These are phyloP conservation scores for Valencia hispanica DNA, from an alignment of 2,797 vertebrate species.

Conservation along the genomic window DNA sequence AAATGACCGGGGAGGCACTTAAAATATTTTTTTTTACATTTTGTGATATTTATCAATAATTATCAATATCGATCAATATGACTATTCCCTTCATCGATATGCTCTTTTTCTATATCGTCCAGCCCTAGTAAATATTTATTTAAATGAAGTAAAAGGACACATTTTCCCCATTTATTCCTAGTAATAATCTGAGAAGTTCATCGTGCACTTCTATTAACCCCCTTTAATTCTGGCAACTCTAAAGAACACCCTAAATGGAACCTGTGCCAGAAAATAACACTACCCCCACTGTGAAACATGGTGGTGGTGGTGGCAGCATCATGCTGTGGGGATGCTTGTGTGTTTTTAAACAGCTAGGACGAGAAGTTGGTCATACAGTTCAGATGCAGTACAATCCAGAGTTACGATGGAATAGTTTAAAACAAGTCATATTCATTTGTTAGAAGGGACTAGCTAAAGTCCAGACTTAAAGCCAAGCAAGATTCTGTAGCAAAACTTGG, in stretches of 20 bases:
- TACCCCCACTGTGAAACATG: neutral
- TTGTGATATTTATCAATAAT: no score
- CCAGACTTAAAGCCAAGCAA: neutral
- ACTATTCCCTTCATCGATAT: no score
- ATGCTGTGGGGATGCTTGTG: neutral
- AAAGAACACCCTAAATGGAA: neutral
- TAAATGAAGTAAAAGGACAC: neutral
- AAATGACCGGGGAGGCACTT: no score
- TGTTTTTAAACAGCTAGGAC: no score
- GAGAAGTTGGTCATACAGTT: no score
- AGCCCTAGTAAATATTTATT: no score
- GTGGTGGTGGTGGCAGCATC: neutral
- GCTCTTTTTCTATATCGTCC: no score
- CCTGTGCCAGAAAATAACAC: neutral
- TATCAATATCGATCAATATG: no score
- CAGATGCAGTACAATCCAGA: no score
- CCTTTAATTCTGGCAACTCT: neutral
- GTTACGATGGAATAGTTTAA: neutral
- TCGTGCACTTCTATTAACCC: no score
- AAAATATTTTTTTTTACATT: no score
- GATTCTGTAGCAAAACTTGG: neutral
- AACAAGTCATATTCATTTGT: neutral
- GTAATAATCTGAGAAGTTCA: neutral
- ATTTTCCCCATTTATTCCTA: neutral
- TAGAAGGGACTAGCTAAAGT: neutral